These are phyloP conservation scores for Cydia amplana DNA, from an alignment of 1,140 invertebrate genomes.

Conservation along the genomic window DNA sequence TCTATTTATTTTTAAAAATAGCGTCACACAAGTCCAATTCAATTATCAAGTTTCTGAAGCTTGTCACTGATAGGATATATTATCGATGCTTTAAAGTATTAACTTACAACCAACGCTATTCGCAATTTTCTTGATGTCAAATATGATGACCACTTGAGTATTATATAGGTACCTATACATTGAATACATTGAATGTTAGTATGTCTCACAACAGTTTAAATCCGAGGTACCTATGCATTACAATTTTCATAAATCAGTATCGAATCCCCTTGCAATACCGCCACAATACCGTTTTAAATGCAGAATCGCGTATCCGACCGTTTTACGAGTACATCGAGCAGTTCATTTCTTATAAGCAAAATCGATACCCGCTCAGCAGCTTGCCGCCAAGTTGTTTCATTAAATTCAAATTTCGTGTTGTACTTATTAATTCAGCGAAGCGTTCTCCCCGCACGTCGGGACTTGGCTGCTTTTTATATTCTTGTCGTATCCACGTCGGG, in stretches of 20 bases:
- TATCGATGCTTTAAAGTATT: too few species aligned
- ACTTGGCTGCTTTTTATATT: constrained; percentile 71
- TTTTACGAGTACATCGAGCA: constrained; percentile 35
- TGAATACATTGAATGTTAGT: too few species aligned
- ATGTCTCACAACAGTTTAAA: too few species aligned
- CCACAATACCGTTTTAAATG: constrained; percentile 6
- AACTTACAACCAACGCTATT: neutral
- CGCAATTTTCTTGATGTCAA: neutral
- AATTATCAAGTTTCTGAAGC: too few species aligned
- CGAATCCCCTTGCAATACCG: neutral
- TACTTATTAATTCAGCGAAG: constrained; percentile 79
- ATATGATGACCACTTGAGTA: neutral
- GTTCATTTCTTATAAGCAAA: constrained; percentile 60
- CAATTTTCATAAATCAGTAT: constrained; percentile 11
- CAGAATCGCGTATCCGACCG: constrained; percentile 23
- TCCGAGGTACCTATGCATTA: neutral
- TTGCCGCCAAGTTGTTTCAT: constrained; percentile 77
- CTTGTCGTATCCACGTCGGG: constrained; percentile 49
- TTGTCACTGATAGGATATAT: too few species aligned
- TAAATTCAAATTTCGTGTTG: constrained; percentile 81
- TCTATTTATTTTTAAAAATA: too few species aligned
- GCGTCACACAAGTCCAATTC: too few species aligned
- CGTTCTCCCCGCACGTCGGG: constrained; percentile 63
- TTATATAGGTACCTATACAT: too few species aligned
- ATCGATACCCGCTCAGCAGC: constrained; percentile 73